phyloP scores from a whole-genome alignment of 2,797 vertebrate species.

The Eleutherodactylus coqui region DNA sequence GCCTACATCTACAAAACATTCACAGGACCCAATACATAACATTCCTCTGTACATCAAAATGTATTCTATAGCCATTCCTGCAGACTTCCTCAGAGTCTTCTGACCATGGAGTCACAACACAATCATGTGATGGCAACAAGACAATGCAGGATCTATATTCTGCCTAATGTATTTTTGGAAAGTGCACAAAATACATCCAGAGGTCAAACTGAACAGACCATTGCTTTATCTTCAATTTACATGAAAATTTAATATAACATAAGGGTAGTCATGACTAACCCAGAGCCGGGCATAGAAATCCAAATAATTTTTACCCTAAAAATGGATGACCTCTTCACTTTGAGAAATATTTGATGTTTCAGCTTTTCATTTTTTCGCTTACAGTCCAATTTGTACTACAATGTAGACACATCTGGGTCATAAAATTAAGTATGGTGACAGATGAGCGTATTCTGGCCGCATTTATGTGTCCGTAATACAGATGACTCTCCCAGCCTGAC shows the following conservation, averaged over 20 bases:
- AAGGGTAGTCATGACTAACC: neutral
- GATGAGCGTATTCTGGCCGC: no score
- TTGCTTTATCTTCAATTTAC: slow-evolving; percentile 5
- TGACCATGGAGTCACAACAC: slow-evolving; percentile 2
- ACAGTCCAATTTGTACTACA: neutral
- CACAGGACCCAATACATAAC: neutral
- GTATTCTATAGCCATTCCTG: neutral
- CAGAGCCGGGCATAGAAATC: neutral
- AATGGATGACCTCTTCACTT: neutral
- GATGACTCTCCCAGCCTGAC: no score
- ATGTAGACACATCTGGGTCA: neutral
- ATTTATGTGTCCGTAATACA: no score
- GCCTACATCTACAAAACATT: neutral
- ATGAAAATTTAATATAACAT: neutral
- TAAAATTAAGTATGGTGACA: no score
- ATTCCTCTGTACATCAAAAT: neutral
- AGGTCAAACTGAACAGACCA: neutral
- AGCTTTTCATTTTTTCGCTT: neutral
- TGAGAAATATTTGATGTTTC: neutral
- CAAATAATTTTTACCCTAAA: neutral
- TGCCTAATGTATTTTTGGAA: slow-evolving; percentile 15
- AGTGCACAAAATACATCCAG: neutral
- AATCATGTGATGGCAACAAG: neutral
- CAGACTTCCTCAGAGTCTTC: neutral
- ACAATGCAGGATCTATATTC: neutral